These are phyloP conservation scores for Lepidothrix coronata DNA, from an alignment of 2,113 vertebrate species.

Conservation along the genomic window DNA sequence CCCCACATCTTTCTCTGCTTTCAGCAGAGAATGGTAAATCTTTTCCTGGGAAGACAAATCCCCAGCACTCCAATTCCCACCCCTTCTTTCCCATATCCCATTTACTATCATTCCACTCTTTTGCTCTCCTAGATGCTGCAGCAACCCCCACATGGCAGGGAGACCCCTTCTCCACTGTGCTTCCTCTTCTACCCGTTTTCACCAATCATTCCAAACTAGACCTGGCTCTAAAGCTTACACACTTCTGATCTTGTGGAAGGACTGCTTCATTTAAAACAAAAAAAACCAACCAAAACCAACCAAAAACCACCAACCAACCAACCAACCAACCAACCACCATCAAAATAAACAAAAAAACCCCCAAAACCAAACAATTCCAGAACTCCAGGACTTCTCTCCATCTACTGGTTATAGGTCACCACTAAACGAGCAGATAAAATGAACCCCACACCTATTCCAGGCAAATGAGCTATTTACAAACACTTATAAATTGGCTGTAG, in stretches of 20 bases:
- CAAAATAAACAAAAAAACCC: too few relatives aligned
- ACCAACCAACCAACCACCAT: not conserved
- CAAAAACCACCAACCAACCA: not conserved
- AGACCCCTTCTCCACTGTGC: accelerated
- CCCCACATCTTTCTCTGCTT: not conserved
- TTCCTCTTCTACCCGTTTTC: not conserved
- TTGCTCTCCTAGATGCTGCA: not conserved
- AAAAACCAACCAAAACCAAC: too few relatives aligned
- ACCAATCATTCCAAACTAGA: not conserved
- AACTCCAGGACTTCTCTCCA: not conserved
- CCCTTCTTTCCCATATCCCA: not conserved
- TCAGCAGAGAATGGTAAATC: not conserved
- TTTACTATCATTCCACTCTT: too few relatives aligned
- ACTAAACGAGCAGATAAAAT: not conserved
- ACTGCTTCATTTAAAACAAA: not conserved
- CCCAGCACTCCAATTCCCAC: not conserved
- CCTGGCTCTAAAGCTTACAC: not conserved
- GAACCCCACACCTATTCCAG: not conserved
- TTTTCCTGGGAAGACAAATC: not conserved
- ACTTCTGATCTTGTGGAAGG: not conserved
- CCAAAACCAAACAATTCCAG: not conserved
- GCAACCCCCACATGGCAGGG: accelerated
- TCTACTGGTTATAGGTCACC: not conserved
- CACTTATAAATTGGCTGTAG: not conserved
- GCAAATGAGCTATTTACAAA: not conserved